Conservation (phyloP, 2,113 vertebrate genomes). For the Steatornis caripensis region DNA sequence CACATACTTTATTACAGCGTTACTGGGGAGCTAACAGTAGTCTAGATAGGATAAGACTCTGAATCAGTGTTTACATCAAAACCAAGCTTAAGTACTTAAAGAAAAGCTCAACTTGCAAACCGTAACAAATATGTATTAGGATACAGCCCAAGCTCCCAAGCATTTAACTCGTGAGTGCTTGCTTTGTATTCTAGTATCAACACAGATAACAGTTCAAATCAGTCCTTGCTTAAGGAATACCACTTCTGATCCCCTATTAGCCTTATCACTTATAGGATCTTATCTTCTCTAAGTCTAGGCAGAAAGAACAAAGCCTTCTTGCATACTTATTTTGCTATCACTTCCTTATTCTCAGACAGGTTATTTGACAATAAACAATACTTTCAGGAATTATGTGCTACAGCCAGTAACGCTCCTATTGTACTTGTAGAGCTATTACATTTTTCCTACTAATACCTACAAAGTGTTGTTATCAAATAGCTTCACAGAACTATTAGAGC, state of each 20-base stretch:
- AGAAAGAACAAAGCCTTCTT: not conserved
- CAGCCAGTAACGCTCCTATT: not conserved
- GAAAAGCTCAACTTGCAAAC: not conserved
- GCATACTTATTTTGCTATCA: rapidly evolving
- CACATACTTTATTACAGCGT: not conserved
- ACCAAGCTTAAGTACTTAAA: not conserved
- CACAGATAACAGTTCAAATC: not conserved
- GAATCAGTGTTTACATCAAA: not conserved
- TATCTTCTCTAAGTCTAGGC: not conserved
- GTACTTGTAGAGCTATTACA: rapidly evolving
- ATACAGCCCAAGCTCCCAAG: not conserved
- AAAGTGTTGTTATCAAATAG: not conserved
- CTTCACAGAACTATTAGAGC: not conserved
- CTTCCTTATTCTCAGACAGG: not conserved
- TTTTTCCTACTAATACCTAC: not conserved
- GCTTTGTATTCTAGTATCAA: rapidly evolving
- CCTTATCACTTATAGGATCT: rapidly evolving
- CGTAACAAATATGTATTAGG: not conserved
- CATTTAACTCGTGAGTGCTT: rapidly evolving
- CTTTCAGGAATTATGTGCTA: not conserved
- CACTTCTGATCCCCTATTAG: rapidly evolving
- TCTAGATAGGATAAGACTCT: not conserved
- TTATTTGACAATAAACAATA: not conserved
- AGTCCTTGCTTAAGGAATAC: not conserved
- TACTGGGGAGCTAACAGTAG: not conserved